phyloP scores from a whole-genome alignment of 2,888 invertebrate genomes.

The Cyrtodaria siliqua region DNA sequence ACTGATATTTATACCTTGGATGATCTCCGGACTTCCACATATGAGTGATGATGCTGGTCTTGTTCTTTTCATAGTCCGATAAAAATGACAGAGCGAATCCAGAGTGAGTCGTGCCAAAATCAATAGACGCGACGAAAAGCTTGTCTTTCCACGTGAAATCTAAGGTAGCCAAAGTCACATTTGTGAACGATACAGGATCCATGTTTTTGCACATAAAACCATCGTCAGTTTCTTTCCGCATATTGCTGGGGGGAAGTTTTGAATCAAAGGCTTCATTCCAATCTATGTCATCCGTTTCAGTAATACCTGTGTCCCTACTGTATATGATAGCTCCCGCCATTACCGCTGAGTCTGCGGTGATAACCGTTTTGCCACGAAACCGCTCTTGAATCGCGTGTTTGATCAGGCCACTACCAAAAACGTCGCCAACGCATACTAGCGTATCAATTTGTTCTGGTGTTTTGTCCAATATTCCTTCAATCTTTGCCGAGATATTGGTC shows the following conservation, averaged over 20 bases:
- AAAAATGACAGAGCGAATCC: conserved; percentile 22
- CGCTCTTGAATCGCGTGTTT: conserved; percentile 11
- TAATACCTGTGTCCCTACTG: conserved; percentile 33
- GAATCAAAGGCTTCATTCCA: conserved; percentile 50
- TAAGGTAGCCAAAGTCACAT: not conserved
- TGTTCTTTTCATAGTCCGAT: conserved; percentile 23
- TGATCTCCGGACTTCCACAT: conserved; percentile 26
- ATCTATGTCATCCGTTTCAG: conserved; percentile 41
- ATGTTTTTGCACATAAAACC: conserved; percentile 41
- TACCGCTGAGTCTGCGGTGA: conserved; percentile 32
- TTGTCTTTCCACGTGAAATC: conserved; percentile 24
- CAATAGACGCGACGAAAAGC: conserved; percentile 26
- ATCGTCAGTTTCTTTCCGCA: conserved; percentile 36
- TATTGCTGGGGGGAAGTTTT: conserved; percentile 9
- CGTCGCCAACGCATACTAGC: conserved; percentile 39
- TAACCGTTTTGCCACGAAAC: conserved; percentile 21
- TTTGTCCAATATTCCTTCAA: not conserved
- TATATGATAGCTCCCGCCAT: conserved; percentile 51
- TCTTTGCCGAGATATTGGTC: not conserved
- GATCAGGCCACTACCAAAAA: conserved; percentile 32
- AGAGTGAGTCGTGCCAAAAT: conserved; percentile 32
- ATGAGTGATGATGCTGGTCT: conserved; percentile 13
- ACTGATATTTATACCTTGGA: conserved; percentile 18
- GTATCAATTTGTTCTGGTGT: conserved; percentile 14
- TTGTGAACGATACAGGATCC: not conserved